These are phyloP conservation scores for Syndactyla subalaris DNA, from an alignment of 2,797 vertebrate genomes.

Conservation along the genomic window DNA sequence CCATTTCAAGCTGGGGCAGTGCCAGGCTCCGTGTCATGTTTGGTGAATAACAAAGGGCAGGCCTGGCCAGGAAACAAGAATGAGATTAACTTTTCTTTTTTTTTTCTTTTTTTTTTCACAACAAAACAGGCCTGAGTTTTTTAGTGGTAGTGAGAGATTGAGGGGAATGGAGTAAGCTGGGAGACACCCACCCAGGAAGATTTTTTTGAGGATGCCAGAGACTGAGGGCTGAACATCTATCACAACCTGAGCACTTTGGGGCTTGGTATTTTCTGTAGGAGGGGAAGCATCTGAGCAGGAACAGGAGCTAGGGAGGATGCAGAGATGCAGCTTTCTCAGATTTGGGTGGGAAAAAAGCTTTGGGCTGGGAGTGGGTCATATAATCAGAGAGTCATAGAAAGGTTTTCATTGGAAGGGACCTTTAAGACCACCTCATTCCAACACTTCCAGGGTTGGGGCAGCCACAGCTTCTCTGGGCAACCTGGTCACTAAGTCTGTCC, in stretches of 20 bases:
- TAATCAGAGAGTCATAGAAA: background rate
- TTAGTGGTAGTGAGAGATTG: background rate
- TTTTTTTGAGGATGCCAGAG: background rate
- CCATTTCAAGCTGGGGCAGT: background rate
- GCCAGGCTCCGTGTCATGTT: background rate
- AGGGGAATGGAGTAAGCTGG: background rate
- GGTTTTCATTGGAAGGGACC: background rate
- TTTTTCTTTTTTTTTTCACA: background rate
- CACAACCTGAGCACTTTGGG: background rate
- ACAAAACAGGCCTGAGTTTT: background rate
- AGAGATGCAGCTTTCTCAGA: background rate
- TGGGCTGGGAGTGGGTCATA: background rate
- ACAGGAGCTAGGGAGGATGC: background rate
- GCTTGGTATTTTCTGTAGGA: background rate
- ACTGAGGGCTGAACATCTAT: background rate
- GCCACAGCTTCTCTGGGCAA: background rate
- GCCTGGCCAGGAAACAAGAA: slow-evolving; percentile 38
- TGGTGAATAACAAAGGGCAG: slow-evolving; percentile 25
- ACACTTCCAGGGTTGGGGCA: background rate
- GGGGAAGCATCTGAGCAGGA: background rate
- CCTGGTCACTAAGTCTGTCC: background rate
- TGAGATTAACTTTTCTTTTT: background rate
- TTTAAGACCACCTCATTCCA: background rate
- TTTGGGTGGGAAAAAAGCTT: background rate
- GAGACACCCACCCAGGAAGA: background rate